phyloP scores from a whole-genome alignment of 2,113 vertebrate genomes.

The Antechinus stuartii region DNA sequence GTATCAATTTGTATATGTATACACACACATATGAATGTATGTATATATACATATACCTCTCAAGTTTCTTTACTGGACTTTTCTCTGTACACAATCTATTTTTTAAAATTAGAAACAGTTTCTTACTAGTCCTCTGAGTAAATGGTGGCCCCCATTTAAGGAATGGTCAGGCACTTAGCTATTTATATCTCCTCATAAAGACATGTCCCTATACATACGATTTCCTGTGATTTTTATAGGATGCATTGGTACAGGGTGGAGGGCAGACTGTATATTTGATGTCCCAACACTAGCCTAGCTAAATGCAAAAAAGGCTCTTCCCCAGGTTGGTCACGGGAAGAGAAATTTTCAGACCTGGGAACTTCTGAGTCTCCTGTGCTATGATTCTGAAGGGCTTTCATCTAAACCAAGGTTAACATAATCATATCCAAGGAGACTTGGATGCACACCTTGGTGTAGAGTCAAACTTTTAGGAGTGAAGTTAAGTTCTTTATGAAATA shows the following conservation, averaged over 20 bases:
- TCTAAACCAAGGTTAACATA: not conserved
- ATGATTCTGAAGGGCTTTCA: not conserved
- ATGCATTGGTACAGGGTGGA: not conserved
- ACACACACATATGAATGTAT: not conserved
- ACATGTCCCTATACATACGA: not conserved
- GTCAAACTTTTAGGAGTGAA: not conserved
- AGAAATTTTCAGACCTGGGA: not conserved
- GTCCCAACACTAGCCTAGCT: not conserved
- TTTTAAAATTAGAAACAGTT: not conserved
- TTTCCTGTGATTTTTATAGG: not conserved
- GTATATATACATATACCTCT: not conserved
- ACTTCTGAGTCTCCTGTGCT: not conserved
- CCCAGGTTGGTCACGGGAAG: not conserved
- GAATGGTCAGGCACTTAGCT: not conserved
- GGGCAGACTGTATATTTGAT: not conserved
- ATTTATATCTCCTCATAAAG: not conserved
- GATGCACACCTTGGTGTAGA: not conserved
- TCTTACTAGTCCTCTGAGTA: not conserved
- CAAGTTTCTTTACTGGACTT: not conserved
- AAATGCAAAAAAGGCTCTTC: not conserved
- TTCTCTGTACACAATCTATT: not conserved
- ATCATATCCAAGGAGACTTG: not conserved
- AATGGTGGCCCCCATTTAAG: not conserved
- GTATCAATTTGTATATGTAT: not conserved
- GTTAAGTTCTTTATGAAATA: not conserved